Conservation (phyloP, 2,797 vertebrate genomes). For the Pangasius djambal region DNA sequence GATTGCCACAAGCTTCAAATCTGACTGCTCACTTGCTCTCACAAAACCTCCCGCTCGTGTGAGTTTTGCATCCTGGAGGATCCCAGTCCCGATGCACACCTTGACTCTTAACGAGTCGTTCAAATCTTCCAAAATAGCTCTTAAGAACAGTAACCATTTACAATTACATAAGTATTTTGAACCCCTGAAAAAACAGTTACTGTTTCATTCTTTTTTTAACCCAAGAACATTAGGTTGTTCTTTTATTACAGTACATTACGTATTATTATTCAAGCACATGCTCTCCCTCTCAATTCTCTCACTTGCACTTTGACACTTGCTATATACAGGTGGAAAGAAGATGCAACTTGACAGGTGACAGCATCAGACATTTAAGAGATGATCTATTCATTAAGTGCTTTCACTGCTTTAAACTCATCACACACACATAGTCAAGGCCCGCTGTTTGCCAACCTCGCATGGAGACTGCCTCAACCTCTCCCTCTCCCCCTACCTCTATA, state of each 20-base stretch:
- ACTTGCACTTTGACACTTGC: constrained; percentile 5
- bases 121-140: neutral
- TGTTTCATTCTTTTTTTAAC: neutral
- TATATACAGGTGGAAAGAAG: neutral
- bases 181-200: neutral
- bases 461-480: constrained; percentile 12
- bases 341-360: constrained; percentile 12
- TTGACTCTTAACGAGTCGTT: neutral
- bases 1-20: neutral
- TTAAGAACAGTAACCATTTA: neutral
- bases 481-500: constrained; percentile 7
- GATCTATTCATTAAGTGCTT: constrained; percentile 29
- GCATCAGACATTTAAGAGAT: constrained; percentile 17
- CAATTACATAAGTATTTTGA: neutral
- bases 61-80: neutral
- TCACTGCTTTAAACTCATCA: constrained; percentile 19
- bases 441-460: neutral
- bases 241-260: neutral
- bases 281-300: neutral
- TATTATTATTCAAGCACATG: neutral
- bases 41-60: neutral
- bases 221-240: neutral
- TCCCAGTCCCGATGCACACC: neutral
- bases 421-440: neutral
- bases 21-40: neutral